phyloP scores from a whole-genome alignment of 2,888 invertebrate species.

The Heliconius ethilla region DNA sequence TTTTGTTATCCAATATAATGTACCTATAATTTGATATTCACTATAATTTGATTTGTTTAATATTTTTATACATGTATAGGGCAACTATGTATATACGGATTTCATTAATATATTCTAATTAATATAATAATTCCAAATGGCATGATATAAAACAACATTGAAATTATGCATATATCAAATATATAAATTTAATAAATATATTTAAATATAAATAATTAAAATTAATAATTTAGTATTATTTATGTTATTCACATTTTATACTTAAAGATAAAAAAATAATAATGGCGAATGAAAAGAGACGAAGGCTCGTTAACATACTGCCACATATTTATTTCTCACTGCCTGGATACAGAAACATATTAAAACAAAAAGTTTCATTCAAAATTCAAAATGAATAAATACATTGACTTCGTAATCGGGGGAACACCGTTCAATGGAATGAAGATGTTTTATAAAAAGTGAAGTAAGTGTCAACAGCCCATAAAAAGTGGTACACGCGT shows the following conservation, averaged over 20 bases:
- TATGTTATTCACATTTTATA: neutral
- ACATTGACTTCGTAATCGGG: constrained; percentile 34
- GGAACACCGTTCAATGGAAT: constrained; percentile 52
- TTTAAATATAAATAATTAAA: too few relatives aligned
- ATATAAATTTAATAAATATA: too few relatives aligned
- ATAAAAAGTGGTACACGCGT: constrained; percentile 57
- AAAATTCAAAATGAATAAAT: constrained; percentile 34
- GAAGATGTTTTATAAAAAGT: constrained; percentile 54
- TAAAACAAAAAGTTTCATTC: constrained; percentile 31
- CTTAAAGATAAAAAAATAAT: neutral
- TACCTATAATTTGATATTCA: too few relatives aligned
- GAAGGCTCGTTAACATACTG: neutral
- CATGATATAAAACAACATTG: neutral
- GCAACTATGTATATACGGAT: too few relatives aligned
- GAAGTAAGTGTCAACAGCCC: constrained; percentile 54
- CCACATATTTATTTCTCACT: neutral
- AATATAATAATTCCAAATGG: neutral
- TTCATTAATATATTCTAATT: neutral
- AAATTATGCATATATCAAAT: neutral
- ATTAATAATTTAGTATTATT: neutral
- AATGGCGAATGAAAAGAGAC: neutral
- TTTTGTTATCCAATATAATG: too few relatives aligned
- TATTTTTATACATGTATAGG: too few relatives aligned
- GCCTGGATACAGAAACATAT: neutral
- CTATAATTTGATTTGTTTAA: too few relatives aligned